Percentiles rank a stretch among this genome's conserved stretches.
Conservation (phyloP, 1,140 invertebrate genomes). For the Eciton burchellii region DNA sequence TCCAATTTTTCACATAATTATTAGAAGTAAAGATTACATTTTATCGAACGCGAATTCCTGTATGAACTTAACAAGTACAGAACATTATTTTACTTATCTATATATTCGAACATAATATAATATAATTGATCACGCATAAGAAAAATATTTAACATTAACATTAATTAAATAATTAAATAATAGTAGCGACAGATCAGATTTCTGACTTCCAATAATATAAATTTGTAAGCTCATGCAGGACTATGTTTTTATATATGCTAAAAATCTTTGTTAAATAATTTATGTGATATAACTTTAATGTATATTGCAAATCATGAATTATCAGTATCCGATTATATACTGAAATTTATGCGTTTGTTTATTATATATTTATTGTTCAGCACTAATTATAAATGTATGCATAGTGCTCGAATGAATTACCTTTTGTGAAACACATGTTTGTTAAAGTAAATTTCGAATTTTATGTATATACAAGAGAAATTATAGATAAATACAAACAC, state of each 20-base stretch:
- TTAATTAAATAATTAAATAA: conserved; percentile 9
- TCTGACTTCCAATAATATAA: conserved; percentile 70
- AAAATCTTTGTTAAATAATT: conserved; percentile 35
- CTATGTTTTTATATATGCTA: conserved; percentile 38
- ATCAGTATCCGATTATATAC: conserved; percentile 40
- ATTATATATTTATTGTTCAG: conserved; percentile 37
- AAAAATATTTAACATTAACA: conserved; percentile 39
- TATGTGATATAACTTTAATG: conserved; percentile 48
- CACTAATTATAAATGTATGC: conserved; percentile 42
- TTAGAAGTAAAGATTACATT: conserved; percentile 15
- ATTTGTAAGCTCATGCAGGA: conserved; percentile 58
- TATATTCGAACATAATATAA: not conserved
- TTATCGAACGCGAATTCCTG: conserved; percentile 49
- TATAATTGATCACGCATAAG: conserved; percentile 4
- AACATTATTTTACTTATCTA: not conserved
- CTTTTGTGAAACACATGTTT: conserved; percentile 29
- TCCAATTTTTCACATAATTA: conserved; percentile 35
- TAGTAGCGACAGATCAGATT: conserved; percentile 44
- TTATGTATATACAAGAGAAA: conserved; percentile 9
- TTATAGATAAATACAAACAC: not conserved
- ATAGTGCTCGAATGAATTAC: conserved; percentile 33
- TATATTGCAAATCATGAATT: conserved; percentile 33
- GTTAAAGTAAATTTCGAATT: conserved; percentile 8
- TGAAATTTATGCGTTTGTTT: conserved; percentile 44
- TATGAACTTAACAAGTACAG: conserved; percentile 43